phyloP scores from a whole-genome alignment of 2,888 invertebrate species.

The Folsomia manolachei region DNA sequence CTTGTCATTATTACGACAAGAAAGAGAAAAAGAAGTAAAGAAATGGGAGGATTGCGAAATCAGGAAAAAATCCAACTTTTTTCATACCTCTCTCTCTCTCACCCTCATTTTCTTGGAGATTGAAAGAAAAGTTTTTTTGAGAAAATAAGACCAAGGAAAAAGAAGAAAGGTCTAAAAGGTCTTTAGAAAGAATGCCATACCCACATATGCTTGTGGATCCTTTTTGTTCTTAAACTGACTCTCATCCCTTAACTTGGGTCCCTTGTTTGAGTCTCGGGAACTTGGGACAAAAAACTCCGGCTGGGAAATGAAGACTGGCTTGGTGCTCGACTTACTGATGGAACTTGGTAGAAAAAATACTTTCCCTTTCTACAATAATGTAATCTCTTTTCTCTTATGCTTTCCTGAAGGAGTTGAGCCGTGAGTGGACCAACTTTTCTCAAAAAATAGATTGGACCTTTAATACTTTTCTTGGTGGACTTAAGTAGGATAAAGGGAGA shows the following conservation, averaged over 20 bases:
- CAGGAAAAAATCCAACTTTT: background rate
- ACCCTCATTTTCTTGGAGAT: background rate
- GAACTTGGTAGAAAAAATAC: background rate
- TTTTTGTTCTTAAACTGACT: background rate
- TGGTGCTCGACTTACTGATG: background rate
- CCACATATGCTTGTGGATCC: background rate
- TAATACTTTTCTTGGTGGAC: too few species aligned
- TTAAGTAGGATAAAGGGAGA: too few species aligned
- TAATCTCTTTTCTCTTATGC: background rate
- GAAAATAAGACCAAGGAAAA: background rate
- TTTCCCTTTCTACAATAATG: background rate
- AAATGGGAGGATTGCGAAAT: background rate
- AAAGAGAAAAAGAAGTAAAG: background rate
- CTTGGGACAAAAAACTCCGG: background rate
- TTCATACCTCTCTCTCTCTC: background rate
- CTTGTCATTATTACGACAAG: background rate
- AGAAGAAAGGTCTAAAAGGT: background rate
- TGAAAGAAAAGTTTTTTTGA: background rate
- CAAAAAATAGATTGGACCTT: too few species aligned
- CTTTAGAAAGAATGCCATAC: background rate
- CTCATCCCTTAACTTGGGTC: background rate
- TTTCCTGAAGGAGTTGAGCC: too few species aligned
- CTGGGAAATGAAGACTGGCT: background rate
- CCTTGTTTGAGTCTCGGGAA: background rate
- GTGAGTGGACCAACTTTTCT: too few species aligned